Evolutionary conservation across 2,797 vertebrate genomes (phyloP).

Genomic region (Phrynocephalus forsythii): DNA sequence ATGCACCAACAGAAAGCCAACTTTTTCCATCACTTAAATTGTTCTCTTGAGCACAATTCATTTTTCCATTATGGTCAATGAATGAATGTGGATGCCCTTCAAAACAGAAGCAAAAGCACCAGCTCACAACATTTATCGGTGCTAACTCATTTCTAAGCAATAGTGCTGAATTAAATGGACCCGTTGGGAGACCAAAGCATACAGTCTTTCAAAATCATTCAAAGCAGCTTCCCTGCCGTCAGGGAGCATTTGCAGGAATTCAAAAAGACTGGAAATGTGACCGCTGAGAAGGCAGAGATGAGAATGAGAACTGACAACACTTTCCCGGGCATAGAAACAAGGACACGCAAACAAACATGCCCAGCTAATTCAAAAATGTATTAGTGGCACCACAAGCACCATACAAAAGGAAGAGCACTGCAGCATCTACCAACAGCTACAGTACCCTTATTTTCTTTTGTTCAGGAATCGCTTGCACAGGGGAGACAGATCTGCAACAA

Average conservation of each 20-base stretch:
- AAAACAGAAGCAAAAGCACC: constrained; percentile 25
- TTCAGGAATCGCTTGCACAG: constrained; percentile 6
- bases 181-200: constrained; percentile 32
- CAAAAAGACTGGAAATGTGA: constrained; percentile 53
- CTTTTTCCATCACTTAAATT: constrained; percentile 12
- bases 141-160: constrained; percentile 8
- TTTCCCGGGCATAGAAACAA: not conserved
- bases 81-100: constrained; percentile 5
- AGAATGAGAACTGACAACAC: constrained; percentile 66
- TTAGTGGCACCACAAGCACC: constrained; percentile 33
- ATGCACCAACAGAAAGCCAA: constrained; percentile 25
- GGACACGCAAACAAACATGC: constrained; percentile 28
- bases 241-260: constrained; percentile 43
- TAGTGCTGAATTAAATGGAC: constrained; percentile 40
- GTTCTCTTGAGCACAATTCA: constrained; percentile 5
- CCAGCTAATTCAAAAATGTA: constrained; percentile 43
- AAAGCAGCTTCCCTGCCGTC: constrained; percentile 31
- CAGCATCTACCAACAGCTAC: constrained; percentile 29
- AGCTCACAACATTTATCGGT: not conserved
- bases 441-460: constrained; percentile 41
- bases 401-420: constrained; percentile 43
- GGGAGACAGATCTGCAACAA: constrained; percentile 46
- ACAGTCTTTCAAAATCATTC: constrained; percentile 55
- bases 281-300: constrained; percentile 55
- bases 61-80: not conserved